Percentiles rank a stretch among this genome's conserved stretches.
These are phyloP conservation scores for Tyrannus savana DNA, from an alignment of 2,113 vertebrate genomes.

Conservation along the genomic window DNA sequence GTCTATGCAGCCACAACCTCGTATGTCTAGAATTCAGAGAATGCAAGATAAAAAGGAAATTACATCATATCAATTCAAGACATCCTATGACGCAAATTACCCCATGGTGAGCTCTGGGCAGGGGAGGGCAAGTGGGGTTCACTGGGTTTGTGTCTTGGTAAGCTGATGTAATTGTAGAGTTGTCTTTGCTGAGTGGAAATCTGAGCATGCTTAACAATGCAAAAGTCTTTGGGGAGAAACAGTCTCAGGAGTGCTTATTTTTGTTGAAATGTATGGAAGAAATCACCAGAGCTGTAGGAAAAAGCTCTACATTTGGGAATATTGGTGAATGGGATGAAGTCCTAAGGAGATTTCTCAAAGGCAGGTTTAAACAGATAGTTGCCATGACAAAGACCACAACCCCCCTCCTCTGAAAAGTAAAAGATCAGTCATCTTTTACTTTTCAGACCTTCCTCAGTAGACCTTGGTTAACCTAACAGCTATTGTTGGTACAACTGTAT, in stretches of 20 bases:
- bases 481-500: background rate
- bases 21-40: background rate
- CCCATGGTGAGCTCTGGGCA: background rate
- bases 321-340: background rate
- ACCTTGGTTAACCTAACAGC: background rate
- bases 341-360: slow-evolving; percentile 34
- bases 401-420: background rate
- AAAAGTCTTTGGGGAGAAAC: background rate
- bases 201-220: background rate
- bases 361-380: slow-evolving; percentile 35
- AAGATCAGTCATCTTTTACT: background rate
- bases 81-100: background rate
- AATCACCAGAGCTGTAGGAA: slow-evolving; percentile 5
- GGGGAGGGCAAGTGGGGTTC: background rate
- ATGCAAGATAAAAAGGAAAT: background rate
- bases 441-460: background rate
- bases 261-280: slow-evolving; percentile 35
- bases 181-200: background rate
- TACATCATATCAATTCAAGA: background rate
- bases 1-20: background rate
- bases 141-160: background rate
- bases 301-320: background rate
- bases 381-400: background rate
- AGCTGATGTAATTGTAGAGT: background rate
- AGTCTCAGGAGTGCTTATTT: slow-evolving; percentile 17